A percentile compares a stretch with the other conserved stretches of the same genome.
phyloP scores from a whole-genome alignment of 2,797 vertebrate genomes.

The Acanthurus tractus region DNA sequence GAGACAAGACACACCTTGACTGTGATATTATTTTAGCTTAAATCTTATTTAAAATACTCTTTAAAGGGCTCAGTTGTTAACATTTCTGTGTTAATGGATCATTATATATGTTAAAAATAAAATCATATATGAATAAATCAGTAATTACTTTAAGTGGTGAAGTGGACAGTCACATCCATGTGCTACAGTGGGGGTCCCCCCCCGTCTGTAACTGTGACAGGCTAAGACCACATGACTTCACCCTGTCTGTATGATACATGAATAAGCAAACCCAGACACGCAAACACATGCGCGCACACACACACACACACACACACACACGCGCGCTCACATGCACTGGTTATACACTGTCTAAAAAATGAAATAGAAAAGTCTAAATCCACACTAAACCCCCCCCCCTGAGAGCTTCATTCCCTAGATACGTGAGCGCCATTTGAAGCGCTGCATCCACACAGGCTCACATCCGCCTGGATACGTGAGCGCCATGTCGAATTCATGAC shows the following conservation, averaged over 20 bases:
- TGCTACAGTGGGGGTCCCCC: background rate
- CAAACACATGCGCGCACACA: background rate
- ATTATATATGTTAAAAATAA: too few species aligned
- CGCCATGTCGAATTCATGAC: slow-evolving; percentile 84
- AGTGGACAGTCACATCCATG: background rate
- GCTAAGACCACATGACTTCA: slow-evolving; percentile 7
- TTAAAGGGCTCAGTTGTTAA: too few species aligned
- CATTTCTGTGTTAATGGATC: too few species aligned
- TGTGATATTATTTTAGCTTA: too few species aligned
- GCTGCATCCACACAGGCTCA: slow-evolving; percentile 75
- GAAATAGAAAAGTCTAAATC: slow-evolving; percentile 51
- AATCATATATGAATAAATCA: too few species aligned
- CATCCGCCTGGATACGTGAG: slow-evolving; percentile 85
- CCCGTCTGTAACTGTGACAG: slow-evolving; percentile 1
- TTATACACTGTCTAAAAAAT: slow-evolving; percentile 39
- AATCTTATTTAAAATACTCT: too few species aligned
- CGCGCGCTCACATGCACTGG: background rate
- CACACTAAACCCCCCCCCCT: slow-evolving; percentile 61
- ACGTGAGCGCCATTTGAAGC: slow-evolving; percentile 81
- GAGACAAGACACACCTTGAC: too few species aligned
- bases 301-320: slow-evolving; percentile 6
- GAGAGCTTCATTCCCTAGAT: slow-evolving; percentile 72
- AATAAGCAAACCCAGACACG: slow-evolving; percentile 15
- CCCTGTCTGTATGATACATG: slow-evolving; percentile 27
- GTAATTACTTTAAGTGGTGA: too few species aligned